Conservation (phyloP, 1,140 invertebrate species). For the Antheraea pernyi region DNA sequence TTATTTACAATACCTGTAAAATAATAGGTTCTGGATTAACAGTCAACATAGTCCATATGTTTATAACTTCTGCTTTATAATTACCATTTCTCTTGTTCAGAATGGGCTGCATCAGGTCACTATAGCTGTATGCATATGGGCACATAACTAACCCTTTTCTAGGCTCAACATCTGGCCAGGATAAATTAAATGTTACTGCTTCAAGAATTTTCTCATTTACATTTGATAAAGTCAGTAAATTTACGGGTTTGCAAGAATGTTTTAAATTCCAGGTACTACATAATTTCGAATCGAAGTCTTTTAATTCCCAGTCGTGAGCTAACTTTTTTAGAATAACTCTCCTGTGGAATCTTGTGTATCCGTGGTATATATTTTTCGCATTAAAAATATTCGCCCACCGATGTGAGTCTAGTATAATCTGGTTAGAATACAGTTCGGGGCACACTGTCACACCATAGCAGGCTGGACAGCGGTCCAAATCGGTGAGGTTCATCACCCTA, state of each 20-base stretch:
- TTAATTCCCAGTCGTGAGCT: constrained; percentile 59
- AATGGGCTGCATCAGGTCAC: constrained; percentile 50
- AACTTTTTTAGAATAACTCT: constrained; percentile 62
- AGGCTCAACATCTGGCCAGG: constrained; percentile 46
- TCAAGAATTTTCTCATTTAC: constrained; percentile 56
- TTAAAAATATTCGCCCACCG: constrained; percentile 56
- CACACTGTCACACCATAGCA: constrained; percentile 66
- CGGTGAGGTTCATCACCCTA: constrained; percentile 54
- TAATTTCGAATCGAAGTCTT: constrained; percentile 54
- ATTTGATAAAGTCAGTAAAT: constrained; percentile 50
- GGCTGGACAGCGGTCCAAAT: constrained; percentile 59
- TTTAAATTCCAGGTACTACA: constrained; percentile 52
- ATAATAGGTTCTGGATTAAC: constrained; percentile 70
- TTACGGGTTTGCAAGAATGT: constrained; percentile 46
- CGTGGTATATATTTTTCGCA: constrained; percentile 65
- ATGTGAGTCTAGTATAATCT: constrained; percentile 45
- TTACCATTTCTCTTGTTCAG: constrained; percentile 38
- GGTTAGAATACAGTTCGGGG: constrained; percentile 63
- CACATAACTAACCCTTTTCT: constrained; percentile 59
- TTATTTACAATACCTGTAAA: constrained; percentile 45
- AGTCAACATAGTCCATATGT: constrained; percentile 68
- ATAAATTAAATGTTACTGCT: constrained; percentile 55
- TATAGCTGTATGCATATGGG: constrained; percentile 60
- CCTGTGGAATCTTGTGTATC: constrained; percentile 56
- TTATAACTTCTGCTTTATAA: constrained; percentile 51